Percentiles rank a stretch among this genome's conserved stretches.
Evolutionary conservation across 2,888 invertebrate species (phyloP).

Genomic region (Idaea dimidiata): DNA sequence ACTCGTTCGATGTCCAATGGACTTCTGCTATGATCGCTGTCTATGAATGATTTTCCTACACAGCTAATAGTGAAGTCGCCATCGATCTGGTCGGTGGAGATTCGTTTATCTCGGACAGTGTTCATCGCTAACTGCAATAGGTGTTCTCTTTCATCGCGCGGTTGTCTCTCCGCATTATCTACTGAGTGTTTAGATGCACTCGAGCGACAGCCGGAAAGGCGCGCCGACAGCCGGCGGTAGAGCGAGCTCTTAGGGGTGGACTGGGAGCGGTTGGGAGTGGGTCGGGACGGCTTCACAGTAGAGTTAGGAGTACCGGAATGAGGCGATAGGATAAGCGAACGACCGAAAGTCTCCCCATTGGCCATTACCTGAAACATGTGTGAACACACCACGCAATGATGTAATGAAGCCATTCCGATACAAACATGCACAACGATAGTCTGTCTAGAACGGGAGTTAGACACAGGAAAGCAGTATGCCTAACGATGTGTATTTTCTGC

Average conservation of each 20-base stretch:
- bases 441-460: slow-evolving; percentile 56
- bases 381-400: slow-evolving; percentile 82
- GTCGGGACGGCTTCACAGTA: slow-evolving; percentile 55
- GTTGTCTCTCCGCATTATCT: slow-evolving; percentile 35
- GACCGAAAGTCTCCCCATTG: slow-evolving; percentile 84
- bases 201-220: slow-evolving; percentile 65
- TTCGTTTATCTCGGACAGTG: slow-evolving; percentile 55
- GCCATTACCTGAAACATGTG: slow-evolving; percentile 86
- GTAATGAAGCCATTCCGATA: slow-evolving; percentile 80
- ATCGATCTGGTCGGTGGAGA: slow-evolving; percentile 48
- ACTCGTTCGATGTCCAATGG: slow-evolving; percentile 44
- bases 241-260: slow-evolving; percentile 73
- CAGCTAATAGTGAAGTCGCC: slow-evolving; percentile 59
- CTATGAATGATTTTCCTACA: slow-evolving; percentile 57
- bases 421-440: slow-evolving; percentile 74
- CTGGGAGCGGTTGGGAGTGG: slow-evolving; percentile 57
- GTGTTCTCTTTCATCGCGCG: slow-evolving; percentile 55
- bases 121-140: slow-evolving; percentile 56
- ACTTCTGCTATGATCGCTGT: slow-evolving; percentile 42
- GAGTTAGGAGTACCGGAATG: slow-evolving; percentile 66
- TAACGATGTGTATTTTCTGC: slow-evolving; percentile 29
- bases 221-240: slow-evolving; percentile 72
- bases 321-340: slow-evolving; percentile 81
- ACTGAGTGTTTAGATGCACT: slow-evolving; percentile 42
- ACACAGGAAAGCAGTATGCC: slow-evolving; percentile 59